Evolutionary conservation across 2,888 invertebrate genomes (phyloP).

Genomic region (Pterobdella sp.): DNA sequence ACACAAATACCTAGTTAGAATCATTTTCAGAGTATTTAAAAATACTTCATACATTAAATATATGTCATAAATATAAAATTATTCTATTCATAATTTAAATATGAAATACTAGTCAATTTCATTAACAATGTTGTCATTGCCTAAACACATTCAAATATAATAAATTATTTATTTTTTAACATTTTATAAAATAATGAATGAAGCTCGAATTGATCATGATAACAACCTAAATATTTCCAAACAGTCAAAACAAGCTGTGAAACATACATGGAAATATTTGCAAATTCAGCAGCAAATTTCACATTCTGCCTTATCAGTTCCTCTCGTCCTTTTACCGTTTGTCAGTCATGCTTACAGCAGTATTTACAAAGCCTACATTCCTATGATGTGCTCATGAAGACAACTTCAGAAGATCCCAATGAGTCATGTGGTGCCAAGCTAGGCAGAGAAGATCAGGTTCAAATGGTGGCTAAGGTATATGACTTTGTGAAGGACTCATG

Average conservation of each 20-base stretch:
- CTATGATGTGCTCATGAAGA: constrained; percentile 12
- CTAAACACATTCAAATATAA: no score
- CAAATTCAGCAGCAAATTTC: neutral
- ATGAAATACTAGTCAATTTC: no score
- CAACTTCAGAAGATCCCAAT: neutral
- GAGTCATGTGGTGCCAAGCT: constrained; percentile 8
- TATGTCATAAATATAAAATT: no score
- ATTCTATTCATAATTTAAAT: no score
- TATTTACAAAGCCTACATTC: constrained; percentile 6
- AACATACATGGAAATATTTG: constrained; percentile 3
- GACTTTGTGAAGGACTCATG: constrained; percentile 19
- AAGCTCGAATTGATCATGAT: no score
- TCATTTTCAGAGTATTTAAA: no score
- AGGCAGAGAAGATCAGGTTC: neutral
- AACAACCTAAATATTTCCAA: neutral
- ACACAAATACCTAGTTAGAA: no score
- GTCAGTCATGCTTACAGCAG: constrained; percentile 12
- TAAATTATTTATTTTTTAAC: no score
- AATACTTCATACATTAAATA: no score
- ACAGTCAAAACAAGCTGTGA: constrained; percentile 3
- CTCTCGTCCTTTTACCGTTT: constrained; percentile 18
- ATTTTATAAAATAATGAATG: no score
- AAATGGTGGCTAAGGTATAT: constrained; percentile 17
- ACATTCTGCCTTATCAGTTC: constrained; percentile 1
- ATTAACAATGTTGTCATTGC: no score